phyloP scores from a whole-genome alignment of 2,888 invertebrate species.

The Stomorhina lunata region DNA sequence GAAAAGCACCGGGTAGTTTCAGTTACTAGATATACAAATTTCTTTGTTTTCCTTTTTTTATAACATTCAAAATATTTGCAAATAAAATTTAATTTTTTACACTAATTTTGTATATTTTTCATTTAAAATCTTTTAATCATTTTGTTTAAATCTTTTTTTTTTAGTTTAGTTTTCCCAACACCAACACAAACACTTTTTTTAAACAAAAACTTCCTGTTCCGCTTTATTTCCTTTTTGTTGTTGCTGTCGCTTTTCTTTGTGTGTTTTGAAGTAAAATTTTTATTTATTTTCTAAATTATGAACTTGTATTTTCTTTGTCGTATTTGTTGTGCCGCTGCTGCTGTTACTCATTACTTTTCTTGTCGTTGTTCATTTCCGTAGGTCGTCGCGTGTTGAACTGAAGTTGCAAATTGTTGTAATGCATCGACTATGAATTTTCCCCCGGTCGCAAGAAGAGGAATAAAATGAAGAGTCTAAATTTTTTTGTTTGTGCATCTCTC shows the following conservation, averaged over 20 bases:
- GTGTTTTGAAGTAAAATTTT: neutral
- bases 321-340: too few relatives aligned
- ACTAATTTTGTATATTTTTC: neutral
- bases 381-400: conserved; percentile 71
- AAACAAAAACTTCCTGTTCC: conserved; percentile 50
- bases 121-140: neutral
- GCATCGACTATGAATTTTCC: conserved; percentile 51
- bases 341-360: too few relatives aligned
- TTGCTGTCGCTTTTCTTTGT: too few relatives aligned
- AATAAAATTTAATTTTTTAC: neutral
- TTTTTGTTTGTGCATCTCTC: conserved; percentile 29
- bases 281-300: conserved; percentile 1
- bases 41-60: conserved; percentile 25
- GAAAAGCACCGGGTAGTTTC: neutral
- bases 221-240: conserved; percentile 50
- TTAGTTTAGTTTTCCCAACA: neutral
- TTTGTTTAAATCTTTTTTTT: neutral
- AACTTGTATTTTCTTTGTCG: neutral
- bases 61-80: too few relatives aligned
- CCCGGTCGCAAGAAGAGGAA: neutral
- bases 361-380: conserved; percentile 68
- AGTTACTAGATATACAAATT: neutral
- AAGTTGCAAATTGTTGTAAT: conserved; percentile 64
- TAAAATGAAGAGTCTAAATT: neutral
- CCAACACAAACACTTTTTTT: neutral